Conservation (phyloP, 2,113 vertebrate species). For the Lepidothrix coronata region DNA sequence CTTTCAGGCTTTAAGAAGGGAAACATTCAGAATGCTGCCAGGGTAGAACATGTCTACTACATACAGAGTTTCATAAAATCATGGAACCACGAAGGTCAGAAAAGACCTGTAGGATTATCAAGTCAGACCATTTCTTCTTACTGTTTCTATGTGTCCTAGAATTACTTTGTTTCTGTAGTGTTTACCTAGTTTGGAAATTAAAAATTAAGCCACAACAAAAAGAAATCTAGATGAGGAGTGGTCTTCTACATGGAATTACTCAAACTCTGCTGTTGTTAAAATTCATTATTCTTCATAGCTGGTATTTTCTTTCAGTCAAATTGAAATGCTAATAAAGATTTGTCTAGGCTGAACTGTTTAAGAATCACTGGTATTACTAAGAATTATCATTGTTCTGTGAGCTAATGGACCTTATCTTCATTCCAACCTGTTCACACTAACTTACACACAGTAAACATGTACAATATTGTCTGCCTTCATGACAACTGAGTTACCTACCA, state of each 20-base stretch:
- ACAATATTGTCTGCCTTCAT: not conserved
- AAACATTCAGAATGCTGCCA: not conserved
- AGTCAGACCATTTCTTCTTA: not conserved
- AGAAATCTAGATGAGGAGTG: not conserved
- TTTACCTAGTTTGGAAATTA: not conserved
- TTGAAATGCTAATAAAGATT: not conserved
- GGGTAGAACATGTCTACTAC: not conserved
- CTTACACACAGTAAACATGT: rapidly evolving
- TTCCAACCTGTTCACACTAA: not conserved
- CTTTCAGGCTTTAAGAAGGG: not conserved
- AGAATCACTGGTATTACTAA: not conserved
- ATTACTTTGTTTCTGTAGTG: not conserved
- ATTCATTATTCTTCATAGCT: not conserved
- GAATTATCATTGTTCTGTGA: not conserved
- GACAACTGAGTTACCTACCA: not conserved
- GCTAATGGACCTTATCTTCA: not conserved
- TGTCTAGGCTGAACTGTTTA: not conserved
- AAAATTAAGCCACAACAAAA: not conserved
- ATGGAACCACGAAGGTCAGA: not conserved
- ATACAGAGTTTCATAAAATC: not conserved
- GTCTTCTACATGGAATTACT: not conserved
- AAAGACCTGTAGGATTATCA: not conserved
- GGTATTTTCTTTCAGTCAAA: not conserved
- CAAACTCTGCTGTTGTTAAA: not conserved
- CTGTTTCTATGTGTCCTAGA: not conserved